Conservation (phyloP, 2,113 vertebrate species). For the Catharus bicknelli region DNA sequence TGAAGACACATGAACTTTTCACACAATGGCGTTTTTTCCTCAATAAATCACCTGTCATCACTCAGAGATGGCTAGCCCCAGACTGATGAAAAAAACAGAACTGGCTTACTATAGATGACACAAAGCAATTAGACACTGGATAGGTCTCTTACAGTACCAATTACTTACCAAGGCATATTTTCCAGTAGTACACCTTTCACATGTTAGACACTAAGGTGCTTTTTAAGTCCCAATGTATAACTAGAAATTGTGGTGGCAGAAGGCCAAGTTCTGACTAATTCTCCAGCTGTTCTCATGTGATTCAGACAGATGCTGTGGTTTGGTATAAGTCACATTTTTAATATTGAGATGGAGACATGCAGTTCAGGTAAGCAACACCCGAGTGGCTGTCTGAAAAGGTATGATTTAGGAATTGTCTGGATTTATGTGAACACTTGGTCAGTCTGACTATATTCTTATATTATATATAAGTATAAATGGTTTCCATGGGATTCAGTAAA, state of each 20-base stretch:
- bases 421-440: conserved; percentile 22
- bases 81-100: neutral
- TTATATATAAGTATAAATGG: neutral
- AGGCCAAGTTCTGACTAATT: conserved; percentile 53
- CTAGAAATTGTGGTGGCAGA: conserved; percentile 43
- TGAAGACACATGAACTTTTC: conserved; percentile 57
- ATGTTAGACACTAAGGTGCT: neutral
- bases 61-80: conserved; percentile 4
- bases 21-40: conserved; percentile 20
- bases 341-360: conserved; percentile 25
- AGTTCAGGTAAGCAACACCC: conserved; percentile 26
- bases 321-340: conserved; percentile 61
- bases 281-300: conserved; percentile 60
- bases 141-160: neutral
- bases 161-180: neutral
- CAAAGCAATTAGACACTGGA: conserved; percentile 57
- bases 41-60: conserved; percentile 57
- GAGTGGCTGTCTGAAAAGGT: conserved; percentile 14
- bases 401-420: conserved; percentile 44
- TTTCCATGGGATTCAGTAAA: conserved; percentile 23
- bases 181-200: conserved; percentile 1
- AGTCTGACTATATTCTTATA: conserved; percentile 25
- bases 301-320: conserved; percentile 57
- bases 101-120: conserved; percentile 25
- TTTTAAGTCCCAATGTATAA: neutral